Conservation (phyloP, 2,888 invertebrate species). For the Timema podura region DNA sequence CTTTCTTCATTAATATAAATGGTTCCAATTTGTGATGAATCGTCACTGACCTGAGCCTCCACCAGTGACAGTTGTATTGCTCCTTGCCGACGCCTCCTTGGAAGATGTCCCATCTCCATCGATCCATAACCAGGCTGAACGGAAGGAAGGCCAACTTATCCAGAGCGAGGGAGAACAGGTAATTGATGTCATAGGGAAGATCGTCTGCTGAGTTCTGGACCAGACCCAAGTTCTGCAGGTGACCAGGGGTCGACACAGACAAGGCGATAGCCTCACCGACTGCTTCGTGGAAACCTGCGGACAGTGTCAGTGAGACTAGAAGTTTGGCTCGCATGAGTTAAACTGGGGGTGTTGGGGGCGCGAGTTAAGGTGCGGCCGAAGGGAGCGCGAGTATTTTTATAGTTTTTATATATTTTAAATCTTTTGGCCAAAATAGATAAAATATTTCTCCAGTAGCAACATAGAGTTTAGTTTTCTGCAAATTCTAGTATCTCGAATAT, state of each 20-base stretch:
- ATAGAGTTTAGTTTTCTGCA: too few species aligned
- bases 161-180: slow-evolving; percentile 76
- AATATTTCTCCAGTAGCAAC: too few species aligned
- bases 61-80: slow-evolving; percentile 84
- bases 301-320: too few species aligned
- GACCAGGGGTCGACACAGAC: slow-evolving; percentile 78
- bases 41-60: slow-evolving; percentile 64
- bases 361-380: too few species aligned
- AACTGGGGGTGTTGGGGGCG: too few species aligned
- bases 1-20: too few species aligned
- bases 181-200: slow-evolving; percentile 79
- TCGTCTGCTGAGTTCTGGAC: slow-evolving; percentile 78
- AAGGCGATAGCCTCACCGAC: slow-evolving; percentile 85
- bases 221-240: slow-evolving; percentile 77
- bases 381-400: too few species aligned
- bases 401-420: too few species aligned
- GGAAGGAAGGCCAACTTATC: slow-evolving; percentile 82
- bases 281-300: slow-evolving; percentile 85
- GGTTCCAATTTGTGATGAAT: too few species aligned
- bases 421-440: too few species aligned
- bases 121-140: slow-evolving; percentile 77
- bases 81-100: slow-evolving; percentile 67
- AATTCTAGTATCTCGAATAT: too few species aligned
- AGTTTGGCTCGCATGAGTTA: too few species aligned
- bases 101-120: slow-evolving; percentile 84